A percentile compares a stretch with the other conserved stretches of the same genome.
Evolutionary conservation across 2,113 vertebrate genomes (phyloP).

Genomic region (Bos javanicus): DNA sequence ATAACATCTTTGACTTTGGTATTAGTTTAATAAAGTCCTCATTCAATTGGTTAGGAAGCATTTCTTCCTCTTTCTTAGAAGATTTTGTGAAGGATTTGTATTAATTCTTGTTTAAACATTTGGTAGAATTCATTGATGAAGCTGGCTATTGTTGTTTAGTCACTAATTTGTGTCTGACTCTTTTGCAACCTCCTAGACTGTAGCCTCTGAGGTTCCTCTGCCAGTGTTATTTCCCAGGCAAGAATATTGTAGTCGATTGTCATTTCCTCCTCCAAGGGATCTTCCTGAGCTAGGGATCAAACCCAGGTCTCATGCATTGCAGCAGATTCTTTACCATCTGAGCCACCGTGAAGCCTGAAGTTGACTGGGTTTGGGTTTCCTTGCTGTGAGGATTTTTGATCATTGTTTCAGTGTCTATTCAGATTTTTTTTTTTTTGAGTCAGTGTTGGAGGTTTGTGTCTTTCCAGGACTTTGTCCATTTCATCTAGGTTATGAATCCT

Average conservation of each 20-base stretch:
- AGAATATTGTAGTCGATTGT: neutral
- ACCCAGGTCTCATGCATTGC: neutral
- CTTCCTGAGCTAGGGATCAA: neutral
- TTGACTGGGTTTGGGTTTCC: neutral
- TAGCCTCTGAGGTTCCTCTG: neutral
- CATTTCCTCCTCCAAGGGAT: neutral
- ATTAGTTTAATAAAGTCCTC: neutral
- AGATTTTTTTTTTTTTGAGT: neutral
- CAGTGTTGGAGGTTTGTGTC: neutral
- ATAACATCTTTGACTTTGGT: neutral
- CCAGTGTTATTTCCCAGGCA: neutral
- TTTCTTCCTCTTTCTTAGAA: neutral
- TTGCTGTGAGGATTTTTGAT: neutral
- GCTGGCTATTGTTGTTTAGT: neutral
- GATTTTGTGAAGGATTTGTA: neutral
- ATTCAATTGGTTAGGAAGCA: neutral
- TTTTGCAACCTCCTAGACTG: neutral
- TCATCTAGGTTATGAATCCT: neutral
- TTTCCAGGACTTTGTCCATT: neutral
- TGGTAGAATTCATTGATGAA: neutral
- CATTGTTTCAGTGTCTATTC: neutral
- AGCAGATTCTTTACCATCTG: neutral
- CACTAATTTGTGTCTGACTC: neutral
- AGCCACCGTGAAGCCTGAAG: neutral
- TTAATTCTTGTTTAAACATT: neutral